phyloP scores from a whole-genome alignment of 2,797 vertebrate species.

The Anisognathus igniventris region DNA sequence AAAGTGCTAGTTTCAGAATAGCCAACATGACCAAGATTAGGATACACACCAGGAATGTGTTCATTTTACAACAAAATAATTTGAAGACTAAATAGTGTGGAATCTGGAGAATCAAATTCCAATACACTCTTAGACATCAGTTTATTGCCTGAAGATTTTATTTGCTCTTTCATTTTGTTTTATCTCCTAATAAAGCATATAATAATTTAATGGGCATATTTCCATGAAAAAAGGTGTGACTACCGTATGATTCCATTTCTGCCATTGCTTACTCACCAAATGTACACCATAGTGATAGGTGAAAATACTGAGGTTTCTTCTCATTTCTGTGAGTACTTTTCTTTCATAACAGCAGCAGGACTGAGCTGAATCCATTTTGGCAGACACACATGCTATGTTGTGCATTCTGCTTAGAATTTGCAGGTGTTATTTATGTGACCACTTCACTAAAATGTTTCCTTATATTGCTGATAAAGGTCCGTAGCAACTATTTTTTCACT shows the following conservation, averaged over 20 bases:
- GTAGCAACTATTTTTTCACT: not conserved
- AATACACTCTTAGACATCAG: not conserved
- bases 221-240: not conserved
- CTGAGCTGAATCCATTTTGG: not conserved
- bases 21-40: not conserved
- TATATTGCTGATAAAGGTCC: not conserved
- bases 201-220: not conserved
- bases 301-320: not conserved
- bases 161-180: not conserved
- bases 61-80: not conserved
- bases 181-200: not conserved
- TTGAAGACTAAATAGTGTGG: not conserved
- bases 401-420: not conserved
- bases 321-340: not conserved
- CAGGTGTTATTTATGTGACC: not conserved
- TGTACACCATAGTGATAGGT: accelerated
- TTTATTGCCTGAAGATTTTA: not conserved
- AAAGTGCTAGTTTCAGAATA: not conserved
- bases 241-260: not conserved
- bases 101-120: not conserved
- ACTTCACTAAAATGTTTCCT: not conserved
- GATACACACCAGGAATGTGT: not conserved
- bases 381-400: accelerated
- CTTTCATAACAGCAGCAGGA: not conserved
- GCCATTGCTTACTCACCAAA: not conserved